Percentiles rank a stretch among this genome's conserved stretches.
Evolutionary conservation across 2,797 vertebrate genomes (phyloP).

Genomic region (Myotis vivesi): DNA sequence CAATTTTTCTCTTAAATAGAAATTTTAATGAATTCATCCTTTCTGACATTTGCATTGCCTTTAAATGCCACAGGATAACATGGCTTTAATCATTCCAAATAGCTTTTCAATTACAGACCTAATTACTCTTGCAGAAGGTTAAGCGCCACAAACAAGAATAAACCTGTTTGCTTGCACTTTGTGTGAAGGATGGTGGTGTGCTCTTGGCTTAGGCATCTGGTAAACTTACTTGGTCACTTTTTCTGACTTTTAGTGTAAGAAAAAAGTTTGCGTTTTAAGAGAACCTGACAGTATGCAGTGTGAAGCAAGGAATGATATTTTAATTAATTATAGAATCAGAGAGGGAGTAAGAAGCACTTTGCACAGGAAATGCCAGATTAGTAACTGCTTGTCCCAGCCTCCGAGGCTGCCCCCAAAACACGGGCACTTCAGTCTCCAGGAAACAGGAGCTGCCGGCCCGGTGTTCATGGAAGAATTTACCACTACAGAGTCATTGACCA

Average conservation of each 20-base stretch:
- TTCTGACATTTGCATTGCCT: conserved; percentile 88
- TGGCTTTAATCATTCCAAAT: conserved; percentile 86
- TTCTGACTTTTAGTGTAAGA: conserved; percentile 75
- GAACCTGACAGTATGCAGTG: conserved; percentile 68
- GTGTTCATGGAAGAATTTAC: not conserved
- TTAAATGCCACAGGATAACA: conserved; percentile 87
- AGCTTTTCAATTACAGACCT: conserved; percentile 87
- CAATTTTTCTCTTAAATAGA: conserved; percentile 80
- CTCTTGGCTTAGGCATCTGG: conserved; percentile 80
- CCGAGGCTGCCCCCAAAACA: not conserved
- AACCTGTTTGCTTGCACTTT: conserved; percentile 83
- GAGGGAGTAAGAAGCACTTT: conserved; percentile 33
- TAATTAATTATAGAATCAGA: conserved; percentile 74
- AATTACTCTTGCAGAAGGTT: conserved; percentile 87
- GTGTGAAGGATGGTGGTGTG: conserved; percentile 79
- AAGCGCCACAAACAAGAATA: conserved; percentile 85
- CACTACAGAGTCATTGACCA: not conserved
- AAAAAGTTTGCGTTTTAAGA: conserved; percentile 67
- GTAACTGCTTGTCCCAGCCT: not conserved
- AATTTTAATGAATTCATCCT: conserved; percentile 86
- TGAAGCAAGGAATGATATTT: conserved; percentile 68
- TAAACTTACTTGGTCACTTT: conserved; percentile 80
- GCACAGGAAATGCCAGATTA: conserved; percentile 27
- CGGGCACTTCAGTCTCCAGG: not conserved
- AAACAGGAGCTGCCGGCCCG: not conserved